Base-by-base conservation (phyloP, 2,888 invertebrate species). In the Tricholauxania praeusta region DNA sequence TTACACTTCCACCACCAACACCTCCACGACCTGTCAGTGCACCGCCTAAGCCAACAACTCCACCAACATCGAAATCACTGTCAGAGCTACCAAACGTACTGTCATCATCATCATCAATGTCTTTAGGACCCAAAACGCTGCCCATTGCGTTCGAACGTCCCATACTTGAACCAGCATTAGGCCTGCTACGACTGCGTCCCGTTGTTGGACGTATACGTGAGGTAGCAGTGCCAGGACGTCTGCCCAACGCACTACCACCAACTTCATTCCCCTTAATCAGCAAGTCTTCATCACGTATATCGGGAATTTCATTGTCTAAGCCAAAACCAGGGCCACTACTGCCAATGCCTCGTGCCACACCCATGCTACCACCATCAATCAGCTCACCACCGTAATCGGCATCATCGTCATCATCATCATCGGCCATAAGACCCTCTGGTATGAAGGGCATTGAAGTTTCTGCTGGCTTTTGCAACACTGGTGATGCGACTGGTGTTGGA, bases 41-140 rank as follows among this genome's bases (percentile, higher is more conserved):
- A 47, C 71, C 39, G 57, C 79, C 80, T 71, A 83, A 79, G 17
- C 82, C 82, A 78, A 82, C 79, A 8, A 85, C 80, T 47, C 82
- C 82, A 19, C 80, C 82, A 67, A 87, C 81, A 68, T 86, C 85
- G 17, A 86, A 75, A 32, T 87, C 87, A 75, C 87, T 87, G 17
- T 85, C 86, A 1, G 86, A 84, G 74, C 87, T 87, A 32, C 84
- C 86, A 32, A 87, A 82, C 19, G 85, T 84, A 78, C 88, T 87
- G 71, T 87, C 86, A 66, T 86, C 84, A 12, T 84, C 84, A 52
- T 80, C 78, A 22, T 80, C 81, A 28, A 28, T 3, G 7, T 80
- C 80, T 8, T 39, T 39, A 39, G 39, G 19, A 17, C 14, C 49
- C 39, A 48, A 12, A 10, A 22, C 63, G 19, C 28, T 49, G 28